These are phyloP conservation scores for Biston stratarius DNA, from an alignment of 2,888 invertebrate species.

Conservation along the genomic window DNA sequence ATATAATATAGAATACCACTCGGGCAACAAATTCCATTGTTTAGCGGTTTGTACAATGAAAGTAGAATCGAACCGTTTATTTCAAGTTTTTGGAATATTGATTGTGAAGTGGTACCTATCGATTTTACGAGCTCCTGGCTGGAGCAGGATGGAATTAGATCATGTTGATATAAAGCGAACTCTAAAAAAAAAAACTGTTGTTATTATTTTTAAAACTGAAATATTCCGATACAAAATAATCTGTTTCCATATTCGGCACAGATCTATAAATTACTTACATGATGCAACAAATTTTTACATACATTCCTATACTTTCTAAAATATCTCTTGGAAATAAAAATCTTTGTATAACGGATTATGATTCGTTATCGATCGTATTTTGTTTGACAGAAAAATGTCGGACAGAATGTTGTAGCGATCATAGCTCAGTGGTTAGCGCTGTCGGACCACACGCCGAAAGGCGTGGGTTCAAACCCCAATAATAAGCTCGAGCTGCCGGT, in stretches of 20 bases:
- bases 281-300: slow-evolving; percentile 18
- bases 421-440: not conserved
- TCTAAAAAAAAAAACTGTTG: not conserved
- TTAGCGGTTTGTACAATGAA: too few relatives aligned
- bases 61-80: too few relatives aligned
- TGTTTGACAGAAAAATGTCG: not conserved
- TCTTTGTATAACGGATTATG: not conserved
- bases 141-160: too few relatives aligned
- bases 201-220: not conserved
- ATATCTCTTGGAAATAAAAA: slow-evolving; percentile 2
- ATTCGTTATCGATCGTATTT: slow-evolving; percentile 1
- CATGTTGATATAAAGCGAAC: too few relatives aligned
- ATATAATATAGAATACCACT: too few relatives aligned
- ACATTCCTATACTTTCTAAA: slow-evolving; percentile 16
- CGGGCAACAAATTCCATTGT: too few relatives aligned
- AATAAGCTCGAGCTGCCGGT: too few relatives aligned
- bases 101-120: too few relatives aligned
- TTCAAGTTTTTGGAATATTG: too few relatives aligned
- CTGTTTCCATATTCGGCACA: slow-evolving; percentile 7
- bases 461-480: too few relatives aligned
- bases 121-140: too few relatives aligned
- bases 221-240: not conserved
- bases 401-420: not conserved
- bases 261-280: slow-evolving; percentile 18
- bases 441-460: too few relatives aligned